Base-by-base conservation (phyloP, 2,888 invertebrate genomes). In the Elgonia sp. region DNA sequence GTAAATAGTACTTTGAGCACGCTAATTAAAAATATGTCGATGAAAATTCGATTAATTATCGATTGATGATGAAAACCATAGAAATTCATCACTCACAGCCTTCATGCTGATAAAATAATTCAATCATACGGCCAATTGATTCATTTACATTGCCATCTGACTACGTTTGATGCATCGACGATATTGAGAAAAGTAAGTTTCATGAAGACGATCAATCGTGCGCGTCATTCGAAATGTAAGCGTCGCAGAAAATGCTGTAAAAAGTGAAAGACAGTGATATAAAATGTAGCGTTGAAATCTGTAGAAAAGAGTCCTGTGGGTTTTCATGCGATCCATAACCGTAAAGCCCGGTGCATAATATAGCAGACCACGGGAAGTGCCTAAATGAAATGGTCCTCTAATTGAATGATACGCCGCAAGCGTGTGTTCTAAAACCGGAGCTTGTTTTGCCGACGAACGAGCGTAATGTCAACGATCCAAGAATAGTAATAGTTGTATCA, bases 291-390 rank as follows among this genome's bases (percentile, higher is more conserved):
- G n/a, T 63, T 39, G 63, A 63, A 81, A 81, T 81, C 63, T 67
- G 65, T 10, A 67, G 65, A 18, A 82, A 72, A 39, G 42, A 62
- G 37, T 62, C 62, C 8, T 42, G 65, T 42, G 65, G 42, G 20
- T 65, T 82, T 72, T 62, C 67, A 67, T 83, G 75, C 60, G 42
- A 83, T 67, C 73, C 79, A 87, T 87, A 87, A 87, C 69, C 76
- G 83, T 73, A 46, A 65, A 65, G 65, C 65, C 21, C 12, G 18
- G 42, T 21, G 42, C 42, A 20, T 42, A 86, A 79, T 77, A 55
- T 37, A 42, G 72, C 53, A 76, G 72, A 65, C 20, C 62, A 18
- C 53, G 12, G 50, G 76, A 20, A 40, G 70, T 86, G 82, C 63
- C 87, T 79, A 83, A 75, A 40, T 53, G 73, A 83, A 69, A 87